Evolutionary conservation across 2,797 vertebrate genomes (phyloP).

Genomic region (Morus bassanus): DNA sequence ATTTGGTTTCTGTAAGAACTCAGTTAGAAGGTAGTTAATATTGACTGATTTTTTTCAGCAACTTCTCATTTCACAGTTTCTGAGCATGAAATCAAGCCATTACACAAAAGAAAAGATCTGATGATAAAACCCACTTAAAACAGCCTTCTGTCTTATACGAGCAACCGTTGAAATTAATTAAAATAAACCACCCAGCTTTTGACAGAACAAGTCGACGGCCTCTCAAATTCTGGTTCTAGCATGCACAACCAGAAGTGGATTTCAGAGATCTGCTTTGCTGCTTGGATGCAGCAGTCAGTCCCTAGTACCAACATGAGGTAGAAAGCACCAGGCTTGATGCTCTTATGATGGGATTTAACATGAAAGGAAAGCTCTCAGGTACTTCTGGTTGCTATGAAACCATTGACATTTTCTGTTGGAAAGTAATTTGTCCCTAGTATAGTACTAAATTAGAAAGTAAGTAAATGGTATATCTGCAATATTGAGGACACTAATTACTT

Average conservation of each 20-base stretch:
- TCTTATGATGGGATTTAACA: neutral
- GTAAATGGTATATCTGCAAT: neutral
- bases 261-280: neutral
- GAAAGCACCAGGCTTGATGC: neutral
- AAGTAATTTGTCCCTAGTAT: conserved; percentile 36
- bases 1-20: neutral
- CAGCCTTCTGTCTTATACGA: neutral
- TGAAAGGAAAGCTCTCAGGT: conserved; percentile 41
- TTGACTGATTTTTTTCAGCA: neutral
- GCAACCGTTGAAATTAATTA: conserved; percentile 1
- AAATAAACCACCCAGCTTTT: neutral
- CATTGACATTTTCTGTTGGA: conserved; percentile 38
- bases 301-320: neutral
- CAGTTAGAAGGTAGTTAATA: neutral
- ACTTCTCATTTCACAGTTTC: conserved; percentile 41
- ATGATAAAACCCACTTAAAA: conserved; percentile 7
- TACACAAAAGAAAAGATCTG: conserved; percentile 1
- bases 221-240: neutral
- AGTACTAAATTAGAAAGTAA: conserved; percentile 40
- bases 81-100: conserved; percentile 36
- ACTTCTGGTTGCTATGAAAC: conserved; percentile 54
- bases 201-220: neutral
- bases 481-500: conserved; percentile 6
- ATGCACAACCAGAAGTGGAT: neutral
- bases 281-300: neutral